phyloP scores from a whole-genome alignment of 2,797 vertebrate species.

The Melanotaenia pygmaea region DNA sequence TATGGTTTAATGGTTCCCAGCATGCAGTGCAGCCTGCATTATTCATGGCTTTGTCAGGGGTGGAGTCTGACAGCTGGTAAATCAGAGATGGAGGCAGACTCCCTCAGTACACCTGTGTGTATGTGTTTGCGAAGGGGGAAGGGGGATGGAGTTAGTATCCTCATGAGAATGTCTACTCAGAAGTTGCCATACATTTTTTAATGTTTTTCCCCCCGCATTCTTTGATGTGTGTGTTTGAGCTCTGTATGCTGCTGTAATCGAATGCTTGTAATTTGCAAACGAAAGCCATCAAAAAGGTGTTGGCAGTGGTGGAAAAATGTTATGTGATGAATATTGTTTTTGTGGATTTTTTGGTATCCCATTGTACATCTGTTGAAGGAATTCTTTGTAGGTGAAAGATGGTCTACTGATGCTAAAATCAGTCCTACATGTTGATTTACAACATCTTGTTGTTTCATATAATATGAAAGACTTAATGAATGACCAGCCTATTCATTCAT shows the following conservation, averaged over 20 bases:
- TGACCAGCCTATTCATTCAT: too few relatives aligned
- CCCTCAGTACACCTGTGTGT: conserved; percentile 48
- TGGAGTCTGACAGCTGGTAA: conserved; percentile 72
- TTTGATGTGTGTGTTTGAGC: conserved; percentile 2
- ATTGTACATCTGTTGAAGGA: not conserved
- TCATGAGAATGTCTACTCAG: conserved; percentile 17
- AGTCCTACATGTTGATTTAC: too few relatives aligned
- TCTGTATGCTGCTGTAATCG: not conserved
- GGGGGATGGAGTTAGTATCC: conserved; percentile 7
- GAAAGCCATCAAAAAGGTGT: not conserved
- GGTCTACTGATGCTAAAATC: too few relatives aligned
- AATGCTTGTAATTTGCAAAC: not conserved
- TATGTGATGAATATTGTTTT: too few relatives aligned
- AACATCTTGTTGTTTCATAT: too few relatives aligned
- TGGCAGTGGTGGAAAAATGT: too few relatives aligned
- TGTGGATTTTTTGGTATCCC: too few relatives aligned
- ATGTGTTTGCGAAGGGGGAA: conserved; percentile 13
- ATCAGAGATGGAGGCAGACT: conserved; percentile 37
- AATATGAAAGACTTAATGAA: too few relatives aligned
- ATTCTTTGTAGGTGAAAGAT: too few relatives aligned
- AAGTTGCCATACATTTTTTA: conserved; percentile 42
- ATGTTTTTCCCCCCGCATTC: conserved; percentile 30
- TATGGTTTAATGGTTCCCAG: conserved; percentile 50
- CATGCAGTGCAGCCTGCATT: conserved; percentile 69
- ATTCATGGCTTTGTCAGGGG: conserved; percentile 69